Conservation (phyloP, 2,113 vertebrate species). For the Peromyscus californicus region DNA sequence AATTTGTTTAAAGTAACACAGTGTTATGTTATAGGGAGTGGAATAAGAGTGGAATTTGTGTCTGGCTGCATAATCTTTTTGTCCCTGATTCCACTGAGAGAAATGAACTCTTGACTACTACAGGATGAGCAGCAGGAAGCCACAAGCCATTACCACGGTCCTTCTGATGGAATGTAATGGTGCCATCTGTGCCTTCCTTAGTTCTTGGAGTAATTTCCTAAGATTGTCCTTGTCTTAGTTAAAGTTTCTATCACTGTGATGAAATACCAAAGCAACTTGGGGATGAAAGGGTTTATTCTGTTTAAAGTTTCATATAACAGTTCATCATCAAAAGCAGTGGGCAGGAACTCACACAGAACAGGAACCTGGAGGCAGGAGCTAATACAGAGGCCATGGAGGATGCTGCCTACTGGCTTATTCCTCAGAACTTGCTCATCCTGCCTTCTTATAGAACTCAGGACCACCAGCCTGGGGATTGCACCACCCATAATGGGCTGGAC, state of each 20-base stretch:
- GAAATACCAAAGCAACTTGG: neutral
- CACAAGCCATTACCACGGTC: neutral
- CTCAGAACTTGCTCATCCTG: rapidly evolving
- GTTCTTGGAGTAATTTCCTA: neutral
- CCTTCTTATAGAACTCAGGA: neutral
- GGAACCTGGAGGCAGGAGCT: too few species aligned
- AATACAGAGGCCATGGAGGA: neutral
- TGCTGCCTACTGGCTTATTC: neutral
- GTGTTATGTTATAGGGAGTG: neutral
- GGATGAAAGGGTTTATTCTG: too few species aligned
- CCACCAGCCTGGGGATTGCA: neutral
- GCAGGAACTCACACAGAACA: too few species aligned
- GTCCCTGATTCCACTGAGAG: neutral
- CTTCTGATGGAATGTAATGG: neutral
- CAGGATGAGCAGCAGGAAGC: neutral
- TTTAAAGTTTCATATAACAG: neutral
- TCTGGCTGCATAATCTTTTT: neutral
- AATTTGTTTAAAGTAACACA: neutral
- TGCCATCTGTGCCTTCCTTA: neutral
- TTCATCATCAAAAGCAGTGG: neutral
- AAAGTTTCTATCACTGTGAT: neutral
- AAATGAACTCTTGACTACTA: neutral
- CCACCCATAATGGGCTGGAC: neutral
- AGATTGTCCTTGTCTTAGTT: neutral
- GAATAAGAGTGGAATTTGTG: neutral